Evolutionary conservation across 2,797 vertebrate species (phyloP), one percentile per base, ranked within the genome.

Genomic region (Furcifer pardalis): DNA sequence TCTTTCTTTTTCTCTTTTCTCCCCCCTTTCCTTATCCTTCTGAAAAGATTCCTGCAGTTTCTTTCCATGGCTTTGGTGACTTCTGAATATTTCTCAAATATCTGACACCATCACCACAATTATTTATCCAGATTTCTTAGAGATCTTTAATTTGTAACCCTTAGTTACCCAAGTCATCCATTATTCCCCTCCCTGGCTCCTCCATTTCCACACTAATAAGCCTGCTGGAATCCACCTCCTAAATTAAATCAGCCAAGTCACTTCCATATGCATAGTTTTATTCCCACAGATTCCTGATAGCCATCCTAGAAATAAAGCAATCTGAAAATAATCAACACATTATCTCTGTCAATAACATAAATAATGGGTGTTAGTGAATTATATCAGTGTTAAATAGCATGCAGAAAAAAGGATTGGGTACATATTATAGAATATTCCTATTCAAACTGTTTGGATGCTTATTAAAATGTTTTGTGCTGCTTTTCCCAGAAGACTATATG

Each of bases 81-180:
- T 97, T 84, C 86, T 91, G 93, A 94, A 95, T 97, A 96, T 97
- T 96, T 96, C 93, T 96, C 90, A 93, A 94, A 93, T 96, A 96
- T 95, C 95, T 93, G 92, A 90, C 94, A 95, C 91, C 87, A 66
- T 94, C 95, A 96, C 94, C 94, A 96, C 94, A 89, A 95, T 96
- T 97, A 96, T 94, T 96, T 93, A 93, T n/a, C 94, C 87, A 95
- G 95, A 97, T 97, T 96, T 97, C 94, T 94, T 90, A 96, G 95
- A 96, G 96, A 95, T 97, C 97, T 98, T 97, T 95, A 94, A 97
- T 97, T 95, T 93, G 95, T 96, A 96, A 96, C 95, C 97, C 95
- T 95, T 97, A 96, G 97, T 97, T 97, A 98, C 97, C 92, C 96
- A 95, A 95, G 95, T 93, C 93, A 93, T 97, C 95, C 94, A 94